Conservation (phyloP, 2,888 invertebrate species). For the Formica aserva region DNA sequence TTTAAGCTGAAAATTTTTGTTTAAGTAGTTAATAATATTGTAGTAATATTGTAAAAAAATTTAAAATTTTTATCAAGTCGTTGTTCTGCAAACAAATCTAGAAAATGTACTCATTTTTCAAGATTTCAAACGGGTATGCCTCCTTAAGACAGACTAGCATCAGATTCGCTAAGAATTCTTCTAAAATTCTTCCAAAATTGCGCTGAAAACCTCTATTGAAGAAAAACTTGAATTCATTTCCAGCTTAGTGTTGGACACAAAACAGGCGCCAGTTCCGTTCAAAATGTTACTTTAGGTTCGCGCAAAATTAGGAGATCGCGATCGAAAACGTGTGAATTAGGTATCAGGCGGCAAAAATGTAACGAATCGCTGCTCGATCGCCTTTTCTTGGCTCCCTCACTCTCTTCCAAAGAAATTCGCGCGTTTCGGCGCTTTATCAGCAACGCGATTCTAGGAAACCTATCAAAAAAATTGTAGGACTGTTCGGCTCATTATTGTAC, state of each 20-base stretch:
- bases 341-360: conserved; percentile 32
- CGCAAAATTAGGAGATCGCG: background rate
- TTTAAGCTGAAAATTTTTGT: too few relatives aligned
- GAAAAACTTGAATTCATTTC: background rate
- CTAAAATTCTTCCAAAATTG: background rate
- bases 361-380: conserved; percentile 23
- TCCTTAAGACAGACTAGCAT: background rate
- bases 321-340: conserved; percentile 21
- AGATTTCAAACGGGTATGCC: too few relatives aligned
- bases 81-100: too few relatives aligned
- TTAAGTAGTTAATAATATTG: too few relatives aligned
- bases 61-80: too few relatives aligned
- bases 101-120: too few relatives aligned
- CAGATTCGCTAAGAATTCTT: background rate
- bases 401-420: background rate
- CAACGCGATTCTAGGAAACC: background rate
- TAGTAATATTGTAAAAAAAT: too few relatives aligned
- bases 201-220: background rate
- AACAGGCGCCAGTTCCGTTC: background rate
- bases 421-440: background rate
- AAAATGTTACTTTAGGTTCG: background rate
- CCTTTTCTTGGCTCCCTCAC: background rate
- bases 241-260: background rate
- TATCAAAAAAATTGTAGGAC: conserved; percentile 6
- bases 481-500: background rate